Evolutionary conservation across 2,113 vertebrate genomes (phyloP).

Genomic region (Emydocephalus ijimae): DNA sequence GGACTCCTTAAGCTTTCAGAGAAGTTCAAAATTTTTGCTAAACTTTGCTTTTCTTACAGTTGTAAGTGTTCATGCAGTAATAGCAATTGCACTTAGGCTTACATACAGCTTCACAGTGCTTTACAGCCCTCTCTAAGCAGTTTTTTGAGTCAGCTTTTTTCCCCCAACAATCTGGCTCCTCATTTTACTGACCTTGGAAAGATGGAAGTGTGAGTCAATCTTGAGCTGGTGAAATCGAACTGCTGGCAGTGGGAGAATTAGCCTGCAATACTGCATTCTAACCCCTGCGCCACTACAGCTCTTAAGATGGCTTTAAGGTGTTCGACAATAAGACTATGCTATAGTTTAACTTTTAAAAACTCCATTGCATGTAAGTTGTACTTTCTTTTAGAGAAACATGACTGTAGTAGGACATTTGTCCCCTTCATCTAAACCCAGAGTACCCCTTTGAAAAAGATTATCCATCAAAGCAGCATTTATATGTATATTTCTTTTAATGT

Average conservation of each 20-base stretch:
- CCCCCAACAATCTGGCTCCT: not conserved
- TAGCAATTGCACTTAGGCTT: not conserved
- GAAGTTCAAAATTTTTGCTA: not conserved
- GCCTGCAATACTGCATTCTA: not conserved
- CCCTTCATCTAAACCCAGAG: not conserved
- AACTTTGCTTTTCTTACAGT: not conserved
- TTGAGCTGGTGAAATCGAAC: not conserved
- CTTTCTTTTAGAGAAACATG: not conserved
- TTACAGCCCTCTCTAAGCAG: not conserved
- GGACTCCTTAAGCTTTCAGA: not conserved
- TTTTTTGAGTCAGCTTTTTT: not conserved
- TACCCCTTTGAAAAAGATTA: not conserved
- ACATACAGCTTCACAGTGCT: not conserved
- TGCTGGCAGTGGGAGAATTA: not conserved
- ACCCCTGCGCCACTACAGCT: too few species aligned
- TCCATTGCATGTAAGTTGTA: not conserved
- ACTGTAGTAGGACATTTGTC: not conserved
- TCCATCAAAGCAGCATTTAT: not conserved
- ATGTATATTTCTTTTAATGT: not conserved
- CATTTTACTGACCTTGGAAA: not conserved
- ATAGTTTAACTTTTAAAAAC: not conserved
- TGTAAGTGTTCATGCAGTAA: not conserved
- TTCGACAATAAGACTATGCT: not conserved
- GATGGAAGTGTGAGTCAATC: not conserved
- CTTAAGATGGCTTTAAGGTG: not conserved